A percentile compares a stretch with the other conserved stretches of the same genome.
Evolutionary conservation across 2,797 vertebrate species (phyloP).

Genomic region (Neostethus bicornis): DNA sequence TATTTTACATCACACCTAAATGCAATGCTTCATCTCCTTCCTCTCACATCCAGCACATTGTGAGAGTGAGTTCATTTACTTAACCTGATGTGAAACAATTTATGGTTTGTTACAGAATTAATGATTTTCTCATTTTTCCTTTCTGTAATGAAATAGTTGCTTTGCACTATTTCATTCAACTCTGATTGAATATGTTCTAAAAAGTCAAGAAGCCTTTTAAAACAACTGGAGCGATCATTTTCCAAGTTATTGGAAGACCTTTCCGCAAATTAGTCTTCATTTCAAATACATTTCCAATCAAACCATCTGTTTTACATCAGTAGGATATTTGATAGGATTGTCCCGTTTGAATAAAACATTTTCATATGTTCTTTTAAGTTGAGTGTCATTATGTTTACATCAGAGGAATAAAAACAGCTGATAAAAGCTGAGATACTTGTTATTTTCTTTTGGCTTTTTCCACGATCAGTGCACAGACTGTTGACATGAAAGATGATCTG

Average conservation of each 20-base stretch:
- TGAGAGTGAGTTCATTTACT: slow-evolving; percentile 56
- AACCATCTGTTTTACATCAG: slow-evolving; percentile 9
- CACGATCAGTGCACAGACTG: not conserved
- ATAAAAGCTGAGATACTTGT: not conserved
- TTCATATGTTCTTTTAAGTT: not conserved
- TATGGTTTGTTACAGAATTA: slow-evolving; percentile 69
- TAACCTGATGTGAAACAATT: slow-evolving; percentile 59
- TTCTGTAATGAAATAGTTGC: slow-evolving; percentile 67
- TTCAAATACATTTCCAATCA: slow-evolving; percentile 30
- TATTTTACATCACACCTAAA: slow-evolving; percentile 3
- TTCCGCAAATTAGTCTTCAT: slow-evolving; percentile 45
- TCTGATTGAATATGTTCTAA: slow-evolving; percentile 32
- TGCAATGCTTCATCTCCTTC: slow-evolving; percentile 13
- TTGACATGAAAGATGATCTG: slow-evolving; percentile 13
- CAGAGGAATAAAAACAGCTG: not conserved
- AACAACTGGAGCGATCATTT: slow-evolving; percentile 53
- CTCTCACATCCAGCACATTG: slow-evolving; percentile 11
- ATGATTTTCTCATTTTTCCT: slow-evolving; percentile 17
- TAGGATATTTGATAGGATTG: not conserved
- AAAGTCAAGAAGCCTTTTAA: slow-evolving; percentile 38
- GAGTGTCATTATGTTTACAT: not conserved
- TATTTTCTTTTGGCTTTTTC: slow-evolving; percentile 2
- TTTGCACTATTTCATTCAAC: slow-evolving; percentile 64
- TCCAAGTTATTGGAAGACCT: slow-evolving; percentile 33
- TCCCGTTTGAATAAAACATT: not conserved